Evolutionary conservation across 2,888 invertebrate species (phyloP).

Genomic region (Sarcophaga variegata): DNA sequence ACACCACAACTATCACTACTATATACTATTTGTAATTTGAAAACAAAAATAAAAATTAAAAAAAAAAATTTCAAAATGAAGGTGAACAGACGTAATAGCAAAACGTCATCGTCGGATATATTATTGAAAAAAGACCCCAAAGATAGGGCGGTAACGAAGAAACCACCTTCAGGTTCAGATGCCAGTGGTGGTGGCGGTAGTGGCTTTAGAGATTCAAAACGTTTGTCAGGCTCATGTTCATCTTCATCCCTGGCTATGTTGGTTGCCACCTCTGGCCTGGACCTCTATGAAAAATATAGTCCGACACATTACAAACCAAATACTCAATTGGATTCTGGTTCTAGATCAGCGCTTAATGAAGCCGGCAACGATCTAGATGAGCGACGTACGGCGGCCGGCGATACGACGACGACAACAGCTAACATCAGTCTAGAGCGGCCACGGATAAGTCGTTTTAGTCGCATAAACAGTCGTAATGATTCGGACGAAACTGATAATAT

Average conservation of each 20-base stretch:
- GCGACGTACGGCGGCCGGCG: constrained; percentile 63
- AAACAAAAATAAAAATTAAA: background rate
- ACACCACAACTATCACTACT: constrained; percentile 43
- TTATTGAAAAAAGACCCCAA: constrained; percentile 71
- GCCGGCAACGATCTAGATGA: constrained; percentile 70
- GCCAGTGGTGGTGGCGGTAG: constrained; percentile 73
- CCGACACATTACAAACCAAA: constrained; percentile 88
- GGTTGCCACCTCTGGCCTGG: constrained; percentile 85
- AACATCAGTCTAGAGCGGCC: constrained; percentile 74
- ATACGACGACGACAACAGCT: constrained; percentile 61
- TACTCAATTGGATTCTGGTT: constrained; percentile 82
- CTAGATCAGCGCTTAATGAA: constrained; percentile 81
- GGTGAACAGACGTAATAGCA: constrained; percentile 61
- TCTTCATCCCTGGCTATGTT: constrained; percentile 83
- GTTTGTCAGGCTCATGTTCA: constrained; percentile 80
- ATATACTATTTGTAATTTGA: constrained; percentile 35
- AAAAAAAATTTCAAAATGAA: constrained; percentile 22
- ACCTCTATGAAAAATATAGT: constrained; percentile 89
- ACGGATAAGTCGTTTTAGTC: constrained; percentile 76
- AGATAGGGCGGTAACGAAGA: constrained; percentile 67
- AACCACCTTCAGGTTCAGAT: constrained; percentile 71
- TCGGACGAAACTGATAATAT: constrained; percentile 61
- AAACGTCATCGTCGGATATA: constrained; percentile 70
- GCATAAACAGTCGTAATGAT: constrained; percentile 73
- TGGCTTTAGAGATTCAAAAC: constrained; percentile 74